Evolutionary conservation across 1,140 invertebrate genomes (phyloP), one percentile per base, ranked within the genome.

Genomic region (Drosophila funebris): DNA sequence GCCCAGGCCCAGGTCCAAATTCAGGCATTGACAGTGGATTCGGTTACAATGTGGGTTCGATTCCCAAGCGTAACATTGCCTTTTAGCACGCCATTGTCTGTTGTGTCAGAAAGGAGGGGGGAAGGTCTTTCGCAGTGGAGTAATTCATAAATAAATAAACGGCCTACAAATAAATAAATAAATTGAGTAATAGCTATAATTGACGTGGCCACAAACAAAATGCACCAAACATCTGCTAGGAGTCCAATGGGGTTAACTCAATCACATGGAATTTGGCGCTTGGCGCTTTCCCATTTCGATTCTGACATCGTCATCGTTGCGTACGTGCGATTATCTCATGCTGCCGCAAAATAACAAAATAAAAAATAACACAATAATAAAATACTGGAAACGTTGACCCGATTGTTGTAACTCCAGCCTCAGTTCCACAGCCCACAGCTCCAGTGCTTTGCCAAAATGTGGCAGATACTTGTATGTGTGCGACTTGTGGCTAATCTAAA

Each of bases 131-230:
- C 44, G 56, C 56, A 68, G 31, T 43, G 43, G 20, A 36, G 29
- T 39, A 27, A 39, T 69, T 52, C 71, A 74, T 84, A 84, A 85
- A 84, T 84, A 73, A 84, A 70, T 79, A 69, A 83, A 74, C 69
- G 52, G 52, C 39, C 53, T 13, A 27, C 50, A 76, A 83, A 82
- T 79, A 88, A 83, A 83, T 88, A 88, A 88, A 72, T 77, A 76
- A 87, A 87, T 82, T 87, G 78, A 88, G 78, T 88, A 88, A 88
- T 88, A 64, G 76, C 84, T 63, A 79, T 88, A 83, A 88, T 83
- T 83, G 83, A 88, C 75, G 56, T 70, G 82, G 61, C 74, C 41
- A 48, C 53, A 77, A 80, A 79, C 50, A 20, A 24, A 44, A 57
- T 41, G 20, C 36, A 13, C 18, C 31, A 54, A 41, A 39, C 31